Evolutionary conservation across 2,888 invertebrate genomes (phyloP).

Genomic region (Eulithis testata): DNA sequence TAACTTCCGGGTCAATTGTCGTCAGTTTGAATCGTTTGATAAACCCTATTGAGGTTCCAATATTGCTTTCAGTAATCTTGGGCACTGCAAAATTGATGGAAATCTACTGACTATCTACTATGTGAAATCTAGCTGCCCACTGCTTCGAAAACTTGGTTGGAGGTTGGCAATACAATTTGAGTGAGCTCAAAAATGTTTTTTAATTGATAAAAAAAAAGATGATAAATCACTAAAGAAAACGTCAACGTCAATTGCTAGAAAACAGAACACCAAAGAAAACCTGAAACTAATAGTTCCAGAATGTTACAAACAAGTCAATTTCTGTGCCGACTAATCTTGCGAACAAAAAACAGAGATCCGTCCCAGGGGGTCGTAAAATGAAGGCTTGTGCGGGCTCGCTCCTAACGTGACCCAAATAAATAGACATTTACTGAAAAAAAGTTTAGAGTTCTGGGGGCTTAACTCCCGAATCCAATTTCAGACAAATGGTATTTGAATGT

Average conservation of each 20-base stretch:
- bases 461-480: not conserved
- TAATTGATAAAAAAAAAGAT: not conserved
- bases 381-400: constrained; percentile 20
- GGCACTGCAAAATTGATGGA: no score
- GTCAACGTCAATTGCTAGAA: no score
- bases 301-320: constrained; percentile 34
- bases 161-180: no score
- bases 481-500: not conserved
- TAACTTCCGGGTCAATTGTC: no score
- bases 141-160: no score
- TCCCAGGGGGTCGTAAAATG: constrained; percentile 22
- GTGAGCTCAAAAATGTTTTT: no score
- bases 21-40: no score
- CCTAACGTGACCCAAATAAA: constrained; percentile 26
- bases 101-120: no score
- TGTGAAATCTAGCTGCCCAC: no score
- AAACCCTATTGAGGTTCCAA: no score
- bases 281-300: constrained; percentile 13
- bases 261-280: constrained; percentile 3
- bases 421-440: not conserved
- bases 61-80: no score
- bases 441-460: not conserved
- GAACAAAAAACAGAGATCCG: constrained; percentile 38
- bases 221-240: not conserved
- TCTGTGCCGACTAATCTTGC: constrained; percentile 37